Evolutionary conservation across 2,797 vertebrate genomes (phyloP), one percentile per base, ranked within the genome.

Genomic region (Megaceryle alcyon): DNA sequence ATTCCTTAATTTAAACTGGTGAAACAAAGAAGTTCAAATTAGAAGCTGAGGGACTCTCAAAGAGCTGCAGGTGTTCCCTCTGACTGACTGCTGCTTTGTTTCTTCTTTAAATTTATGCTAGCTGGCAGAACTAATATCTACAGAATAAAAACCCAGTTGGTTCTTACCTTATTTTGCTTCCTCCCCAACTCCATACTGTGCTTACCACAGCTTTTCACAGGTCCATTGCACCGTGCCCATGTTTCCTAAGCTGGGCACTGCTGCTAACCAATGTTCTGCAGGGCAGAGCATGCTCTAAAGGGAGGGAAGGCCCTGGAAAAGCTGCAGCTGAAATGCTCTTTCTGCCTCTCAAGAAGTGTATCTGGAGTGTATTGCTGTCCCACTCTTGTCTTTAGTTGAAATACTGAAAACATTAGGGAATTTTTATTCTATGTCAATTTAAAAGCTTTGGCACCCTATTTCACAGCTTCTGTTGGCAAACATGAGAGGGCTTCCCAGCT

Each of bases 51-150:
- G 28, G 66, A 28, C 29, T 59, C 59, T 73, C 14, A 12, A 56
- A 70, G 63, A 87, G 46, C 63, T 57, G 92, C 96, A 98, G 96
- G 79, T 97, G 93, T 86, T 97, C 92, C 92, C 56, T 9, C 9
- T 4, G 43, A 60, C 9, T 3, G 41, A 60, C 75, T 21, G 31
- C 51, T 92, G 44, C 28, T 53, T 95, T 76, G 63, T 90, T 94
- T 85, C 28, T 80, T 66, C 73, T 88, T 93, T 61, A 25, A 20
- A 46, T 78, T 68, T 78, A 53, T 41, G 64, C 15, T 88, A 78
- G 61, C 54, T 61, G 37, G 53, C 39, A 46, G 51, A 85, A 43
- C 10, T n/a, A 49, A 20, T 33, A 90, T 17, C 79, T 78, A 41
- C 44, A 89, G 76, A 73, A 33, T 20, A 79, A 86, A 94, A 86